phyloP scores from a whole-genome alignment of 2,888 invertebrate species.

The Sarcophaga rosellei region DNA sequence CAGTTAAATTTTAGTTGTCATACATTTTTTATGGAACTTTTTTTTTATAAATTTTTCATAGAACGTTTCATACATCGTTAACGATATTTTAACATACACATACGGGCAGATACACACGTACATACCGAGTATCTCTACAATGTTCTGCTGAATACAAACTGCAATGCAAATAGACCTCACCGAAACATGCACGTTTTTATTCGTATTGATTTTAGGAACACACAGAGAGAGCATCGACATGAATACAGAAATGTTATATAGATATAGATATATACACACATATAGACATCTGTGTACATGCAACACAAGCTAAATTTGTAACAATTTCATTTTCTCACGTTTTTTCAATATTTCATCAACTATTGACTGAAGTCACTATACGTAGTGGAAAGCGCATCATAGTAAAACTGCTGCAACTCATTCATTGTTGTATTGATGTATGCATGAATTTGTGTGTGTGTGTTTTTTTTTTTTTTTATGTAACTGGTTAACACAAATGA shows the following conservation, averaged over 20 bases:
- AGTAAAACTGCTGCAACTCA: conserved; percentile 2
- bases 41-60: too few relatives aligned
- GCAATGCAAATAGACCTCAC: too few relatives aligned
- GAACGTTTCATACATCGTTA: too few relatives aligned
- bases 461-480: neutral
- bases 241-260: neutral
- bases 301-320: conserved; percentile 9
- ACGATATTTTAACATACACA: too few relatives aligned
- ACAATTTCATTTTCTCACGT: conserved; percentile 44
- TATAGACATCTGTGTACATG: neutral
- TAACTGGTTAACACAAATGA: conserved; percentile 30
- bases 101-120: too few relatives aligned
- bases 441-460: neutral
- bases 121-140: too few relatives aligned
- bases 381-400: neutral
- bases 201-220: too few relatives aligned
- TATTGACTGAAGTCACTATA: conserved; percentile 47
- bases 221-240: too few relatives aligned
- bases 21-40: too few relatives aligned
- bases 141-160: too few relatives aligned
- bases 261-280: neutral
- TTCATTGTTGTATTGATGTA: neutral
- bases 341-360: conserved; percentile 40
- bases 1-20: too few relatives aligned
- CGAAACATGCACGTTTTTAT: too few relatives aligned